A percentile compares a stretch with the other conserved stretches of the same genome.
These are phyloP conservation scores for Geopemphigus sp. DNA, from an alignment of 1,140 invertebrate genomes.

Conservation along the genomic window DNA sequence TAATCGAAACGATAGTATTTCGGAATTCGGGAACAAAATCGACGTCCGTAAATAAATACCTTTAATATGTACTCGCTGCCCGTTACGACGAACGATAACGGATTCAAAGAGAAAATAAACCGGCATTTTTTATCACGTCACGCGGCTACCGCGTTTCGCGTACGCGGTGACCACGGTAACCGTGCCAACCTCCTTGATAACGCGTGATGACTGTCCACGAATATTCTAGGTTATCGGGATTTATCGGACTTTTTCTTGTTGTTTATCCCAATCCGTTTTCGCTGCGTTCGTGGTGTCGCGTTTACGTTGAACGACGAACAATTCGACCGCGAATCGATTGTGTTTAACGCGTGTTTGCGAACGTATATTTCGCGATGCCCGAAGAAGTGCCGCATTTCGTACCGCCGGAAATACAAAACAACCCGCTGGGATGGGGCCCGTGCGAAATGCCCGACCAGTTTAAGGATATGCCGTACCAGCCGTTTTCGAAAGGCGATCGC, in stretches of 20 bases:
- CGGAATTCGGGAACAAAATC: too few relatives aligned
- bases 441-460: constrained; percentile 91
- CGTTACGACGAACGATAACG: background rate
- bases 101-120: background rate
- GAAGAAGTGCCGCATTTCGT: constrained; percentile 58
- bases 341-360: background rate
- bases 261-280: background rate
- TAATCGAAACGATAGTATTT: too few relatives aligned
- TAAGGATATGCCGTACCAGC: constrained; percentile 97
- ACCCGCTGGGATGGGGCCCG: constrained; percentile 92
- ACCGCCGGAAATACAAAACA: constrained; percentile 79
- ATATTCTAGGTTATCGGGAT: constrained; percentile 14
- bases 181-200: background rate
- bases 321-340: background rate
- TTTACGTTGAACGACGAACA: background rate
- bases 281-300: background rate
- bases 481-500: constrained; percentile 94
- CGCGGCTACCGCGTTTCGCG: too few relatives aligned
- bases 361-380: background rate
- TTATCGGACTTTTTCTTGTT: too few relatives aligned
- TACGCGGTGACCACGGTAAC: background rate
- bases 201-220: constrained; percentile 3
- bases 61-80: too few relatives aligned
- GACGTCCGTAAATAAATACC: too few relatives aligned
- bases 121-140: constrained; percentile 1